A percentile compares a stretch with the other conserved stretches of the same genome.
Conservation (phyloP, 2,888 invertebrate species). For the Lingula anatina region DNA sequence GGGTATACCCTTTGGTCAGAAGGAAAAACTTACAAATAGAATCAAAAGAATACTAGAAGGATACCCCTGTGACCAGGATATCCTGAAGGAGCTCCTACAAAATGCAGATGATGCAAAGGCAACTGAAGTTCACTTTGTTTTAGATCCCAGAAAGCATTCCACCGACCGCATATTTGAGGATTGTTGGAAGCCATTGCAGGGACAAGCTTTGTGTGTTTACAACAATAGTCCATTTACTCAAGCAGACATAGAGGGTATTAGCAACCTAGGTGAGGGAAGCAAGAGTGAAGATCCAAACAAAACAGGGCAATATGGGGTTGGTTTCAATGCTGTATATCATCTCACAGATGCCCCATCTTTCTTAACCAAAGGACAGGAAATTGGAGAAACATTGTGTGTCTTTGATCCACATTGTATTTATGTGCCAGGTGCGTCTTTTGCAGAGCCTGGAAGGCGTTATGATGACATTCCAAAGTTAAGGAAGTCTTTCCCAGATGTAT, state of each 20-base stretch:
- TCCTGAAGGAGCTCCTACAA: constrained; percentile 44
- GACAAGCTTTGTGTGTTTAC: constrained; percentile 44
- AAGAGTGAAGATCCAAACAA: constrained; percentile 38
- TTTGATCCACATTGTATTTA: constrained; percentile 29
- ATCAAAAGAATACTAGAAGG: constrained; percentile 32
- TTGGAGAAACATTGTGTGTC: constrained; percentile 20
- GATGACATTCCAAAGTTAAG: constrained; percentile 11
- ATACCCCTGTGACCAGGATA: constrained; percentile 35
- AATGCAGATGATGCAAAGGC: constrained; percentile 43
- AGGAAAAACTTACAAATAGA: constrained; percentile 29
- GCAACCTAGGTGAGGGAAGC: constrained; percentile 39
- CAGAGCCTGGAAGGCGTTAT: constrained; percentile 20
- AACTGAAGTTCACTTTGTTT: constrained; percentile 37
- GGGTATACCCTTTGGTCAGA: constrained; percentile 31
- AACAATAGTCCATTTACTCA: constrained; percentile 39
- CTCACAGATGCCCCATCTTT: constrained; percentile 47
- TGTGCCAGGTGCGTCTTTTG: constrained; percentile 13
- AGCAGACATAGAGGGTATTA: constrained; percentile 38
- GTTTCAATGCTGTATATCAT: constrained; percentile 48
- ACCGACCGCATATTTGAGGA: constrained; percentile 22
- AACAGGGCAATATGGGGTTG: constrained; percentile 48
- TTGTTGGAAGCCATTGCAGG: constrained; percentile 31
- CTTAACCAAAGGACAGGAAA: constrained; percentile 23
- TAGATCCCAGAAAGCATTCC: constrained; percentile 24
- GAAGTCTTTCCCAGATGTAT: constrained; percentile 19